Evolutionary conservation across 2,888 invertebrate species (phyloP), one percentile per base, ranked within the genome.

Genomic region (Pachycephus smyrnensis): DNA sequence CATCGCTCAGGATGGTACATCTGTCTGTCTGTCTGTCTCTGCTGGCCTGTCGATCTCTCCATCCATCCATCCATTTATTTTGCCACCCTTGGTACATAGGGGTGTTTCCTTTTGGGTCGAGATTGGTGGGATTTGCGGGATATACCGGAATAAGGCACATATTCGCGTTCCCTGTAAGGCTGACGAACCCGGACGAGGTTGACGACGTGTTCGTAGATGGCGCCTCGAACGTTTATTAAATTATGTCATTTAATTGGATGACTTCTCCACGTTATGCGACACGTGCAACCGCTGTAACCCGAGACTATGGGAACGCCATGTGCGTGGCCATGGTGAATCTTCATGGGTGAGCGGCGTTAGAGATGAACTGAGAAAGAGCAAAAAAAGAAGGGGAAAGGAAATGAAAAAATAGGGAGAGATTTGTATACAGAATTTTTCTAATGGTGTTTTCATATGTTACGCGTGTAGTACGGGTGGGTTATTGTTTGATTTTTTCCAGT

Each of bases 221-320:
- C 77, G 73, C 76, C 82, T 80, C 79, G 80, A 76, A 82, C 80
- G 86, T 84, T 88, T 85, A 87, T 88, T 86, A 84, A 87, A 87
- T 88, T 88, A 88, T 87, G 84, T 84, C 86, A 85, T 86, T 87
- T 86, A 88, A 87, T 88, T 87, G 87, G 82, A 81, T 80, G 79
- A 86, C 69, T 75, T 32, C 36, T 36, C 73, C 32, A 30, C 68
- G 36, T 75, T 77, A 75, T 73, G 71, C 11, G 35, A 77, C 75
- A 36, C 30, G 75, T 32, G 71, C 75, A 75, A 75, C 31, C n/a
- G 23, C 23, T 74, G 80, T 79, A 86, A 86, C 80, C 79, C 84
- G 84, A 86, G 84, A 81, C 82, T 80, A 81, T 82, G 82, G 81
- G 84, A 86, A 87, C 82, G 73, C 79, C 80, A 77, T 80, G 77